Evolutionary conservation across 2,113 vertebrate genomes (phyloP).

Genomic region (Heterotilapia buettikoferi): DNA sequence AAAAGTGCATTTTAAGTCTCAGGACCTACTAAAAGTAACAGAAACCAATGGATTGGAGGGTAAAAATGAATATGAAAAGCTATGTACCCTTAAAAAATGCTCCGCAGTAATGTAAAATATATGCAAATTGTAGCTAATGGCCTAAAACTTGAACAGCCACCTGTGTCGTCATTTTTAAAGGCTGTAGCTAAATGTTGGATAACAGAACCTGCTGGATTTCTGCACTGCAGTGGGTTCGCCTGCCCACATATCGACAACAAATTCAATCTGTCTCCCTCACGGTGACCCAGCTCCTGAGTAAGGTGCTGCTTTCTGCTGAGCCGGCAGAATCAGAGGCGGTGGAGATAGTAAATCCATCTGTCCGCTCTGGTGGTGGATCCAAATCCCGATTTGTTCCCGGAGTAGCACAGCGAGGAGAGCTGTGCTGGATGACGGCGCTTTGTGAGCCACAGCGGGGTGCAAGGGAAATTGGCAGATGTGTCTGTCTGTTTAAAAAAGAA

Average conservation of each 20-base stretch:
- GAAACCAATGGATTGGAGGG: not conserved
- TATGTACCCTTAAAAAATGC: not conserved
- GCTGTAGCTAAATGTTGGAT: not conserved
- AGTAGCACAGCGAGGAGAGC: not conserved
- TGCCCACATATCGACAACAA: constrained; percentile 15
- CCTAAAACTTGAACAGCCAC: not conserved
- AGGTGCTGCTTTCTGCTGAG: constrained; percentile 38
- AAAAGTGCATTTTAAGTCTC: not conserved
- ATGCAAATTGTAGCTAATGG: constrained; percentile 27
- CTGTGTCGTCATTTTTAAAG: constrained; percentile 12
- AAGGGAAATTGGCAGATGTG: not conserved
- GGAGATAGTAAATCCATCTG: constrained; percentile 56
- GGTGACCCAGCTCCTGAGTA: constrained; percentile 23
- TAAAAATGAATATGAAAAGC: not conserved
- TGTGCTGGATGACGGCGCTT: not conserved
- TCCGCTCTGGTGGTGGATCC: constrained; percentile 4
- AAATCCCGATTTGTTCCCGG: constrained; percentile 1
- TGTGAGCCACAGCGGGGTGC: not conserved
- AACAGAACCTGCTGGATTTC: not conserved
- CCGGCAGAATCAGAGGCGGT: not conserved
- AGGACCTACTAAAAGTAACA: not conserved
- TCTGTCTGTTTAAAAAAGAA: not conserved
- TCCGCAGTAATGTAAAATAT: constrained; percentile 3
- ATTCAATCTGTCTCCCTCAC: constrained; percentile 17
- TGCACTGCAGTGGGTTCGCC: constrained; percentile 6